Conservation (phyloP, 2,113 vertebrate genomes). For the Psittacara wagleri region DNA sequence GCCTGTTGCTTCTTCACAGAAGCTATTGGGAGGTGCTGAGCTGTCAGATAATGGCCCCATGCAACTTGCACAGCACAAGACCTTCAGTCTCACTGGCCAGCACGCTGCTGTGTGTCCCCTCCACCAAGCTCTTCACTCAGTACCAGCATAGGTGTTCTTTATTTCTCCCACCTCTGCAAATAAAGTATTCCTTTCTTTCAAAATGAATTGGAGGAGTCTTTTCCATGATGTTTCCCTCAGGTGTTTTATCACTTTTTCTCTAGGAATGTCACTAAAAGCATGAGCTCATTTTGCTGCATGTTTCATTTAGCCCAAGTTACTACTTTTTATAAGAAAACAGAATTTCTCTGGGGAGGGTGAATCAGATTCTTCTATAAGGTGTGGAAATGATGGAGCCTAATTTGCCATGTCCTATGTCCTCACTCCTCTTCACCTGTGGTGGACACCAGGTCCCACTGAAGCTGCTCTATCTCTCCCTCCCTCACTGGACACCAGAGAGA, state of each 20-base stretch:
- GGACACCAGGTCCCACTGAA: not conserved
- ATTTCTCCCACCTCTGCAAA: not conserved
- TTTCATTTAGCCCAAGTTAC: not conserved
- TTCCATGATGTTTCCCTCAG: not conserved
- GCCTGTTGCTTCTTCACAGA: not conserved
- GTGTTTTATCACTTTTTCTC: not conserved
- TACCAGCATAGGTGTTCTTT: rapidly evolving
- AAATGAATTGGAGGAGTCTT: not conserved
- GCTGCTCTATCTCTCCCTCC: not conserved
- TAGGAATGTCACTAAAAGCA: not conserved
- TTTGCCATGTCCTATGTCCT: not conserved
- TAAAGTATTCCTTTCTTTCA: not conserved
- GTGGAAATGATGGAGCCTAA: not conserved
- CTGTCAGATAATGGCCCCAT: not conserved
- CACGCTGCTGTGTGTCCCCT: not conserved
- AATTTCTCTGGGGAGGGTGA: not conserved
- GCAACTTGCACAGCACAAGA: not conserved
- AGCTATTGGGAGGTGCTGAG: not conserved
- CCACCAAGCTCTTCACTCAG: not conserved
- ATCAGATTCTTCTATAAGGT: not conserved
- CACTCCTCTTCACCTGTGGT: not conserved
- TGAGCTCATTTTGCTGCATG: not conserved
- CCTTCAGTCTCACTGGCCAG: not conserved
- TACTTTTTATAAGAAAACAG: not conserved
- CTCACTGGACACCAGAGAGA: not conserved